Base-by-base conservation (phyloP, 2,797 vertebrate genomes). In the Rhynchotus rufescens region DNA sequence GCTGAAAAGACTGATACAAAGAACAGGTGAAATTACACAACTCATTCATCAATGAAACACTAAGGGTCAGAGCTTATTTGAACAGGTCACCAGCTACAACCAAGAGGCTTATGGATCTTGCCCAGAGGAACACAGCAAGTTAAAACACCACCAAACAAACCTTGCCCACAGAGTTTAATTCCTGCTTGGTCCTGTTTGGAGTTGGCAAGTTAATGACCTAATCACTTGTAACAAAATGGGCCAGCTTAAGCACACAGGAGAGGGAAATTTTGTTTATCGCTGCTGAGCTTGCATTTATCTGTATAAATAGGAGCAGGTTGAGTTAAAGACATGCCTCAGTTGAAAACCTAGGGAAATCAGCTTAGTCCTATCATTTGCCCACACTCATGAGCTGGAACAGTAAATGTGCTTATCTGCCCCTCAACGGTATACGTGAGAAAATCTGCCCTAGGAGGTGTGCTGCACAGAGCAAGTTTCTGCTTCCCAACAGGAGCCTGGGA, bases 231-330 rank as follows among this genome's bases (percentile, higher is more conserved):
- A 82, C 56, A 80, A 90, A 93, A 86, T 84, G 65, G 60, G n/a
- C 44, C 65, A 42, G 66, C 32, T 79, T 92, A 89, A 93, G 68
- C 75, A 92, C 26, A 28, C 54, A n/a, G 49, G 60, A 83, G 83
- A 56, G 40, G 59, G 75, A 92, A 93, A 75, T 34, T 11, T 36
- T 74, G 67, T 61, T 91, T 84, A 86, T 90, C 52, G 25, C 45
- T 88, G 92, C 80, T 94, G 89, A 95, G 89, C 42, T 80, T 54
- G 74, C 77, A 79, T 77, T 76, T 86, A 25, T 86, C 52, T 77
- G 52, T 72, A 72, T 90, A 84, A 93, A 61, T 14, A 87, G 71
- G 60, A 93, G 36, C 49, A 81, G 42, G 6, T 10, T 25, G 4
- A 64, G 54, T 86, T 81, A 81, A 85, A 89, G 86, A 73, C n/a